Base-by-base conservation (phyloP, 2,113 vertebrate genomes). In the Anoura caudifer region DNA sequence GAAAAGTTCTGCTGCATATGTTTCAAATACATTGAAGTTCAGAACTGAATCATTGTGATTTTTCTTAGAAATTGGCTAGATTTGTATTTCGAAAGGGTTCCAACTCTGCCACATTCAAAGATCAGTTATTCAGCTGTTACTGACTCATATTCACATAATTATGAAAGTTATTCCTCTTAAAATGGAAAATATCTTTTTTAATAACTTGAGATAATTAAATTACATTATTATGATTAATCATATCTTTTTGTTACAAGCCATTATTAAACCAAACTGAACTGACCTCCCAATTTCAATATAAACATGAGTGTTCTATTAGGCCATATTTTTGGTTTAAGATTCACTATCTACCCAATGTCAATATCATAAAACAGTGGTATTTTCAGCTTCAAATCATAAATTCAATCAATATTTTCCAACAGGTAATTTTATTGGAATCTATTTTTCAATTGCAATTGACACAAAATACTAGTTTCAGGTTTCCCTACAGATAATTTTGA, bases 1-100 rank as follows among this genome's bases (percentile, higher is more conserved):
- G 96, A 97, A 98, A 94, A 96, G 97, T 97, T 97, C 97, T 94
- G 20, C 84, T 87, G 47, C 95, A 79, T 93, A 97, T 96, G 96
- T 87, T 96, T 93, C 93, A 97, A 95, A 93, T 94, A 91, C 56
- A 96, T 69, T 95, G 87, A 97, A 94, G 93, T 97, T 97, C 95
- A 96, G 96, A 97, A 96, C 45, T 95, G 94, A 96, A 96, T 95
- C 95, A 92, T 17, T 87, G 38, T 96, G 93, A 97, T 96, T 97
- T 97, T 93, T 97, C 97, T 92, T 93, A 28, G 96, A 97, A 98
- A 94, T 22, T 98, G 96, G 96, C 90, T 80, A 87, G 75, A 76
- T 89, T 95, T 94, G 82, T 95, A 70, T 83, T 96, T 75, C 96
- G 95, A 96, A 96, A 97, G 59, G 19, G 10, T 89, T 94, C 73